These are phyloP conservation scores for Drosophila melanosoma DNA, from an alignment of 2,888 invertebrate genomes.

Conservation along the genomic window DNA sequence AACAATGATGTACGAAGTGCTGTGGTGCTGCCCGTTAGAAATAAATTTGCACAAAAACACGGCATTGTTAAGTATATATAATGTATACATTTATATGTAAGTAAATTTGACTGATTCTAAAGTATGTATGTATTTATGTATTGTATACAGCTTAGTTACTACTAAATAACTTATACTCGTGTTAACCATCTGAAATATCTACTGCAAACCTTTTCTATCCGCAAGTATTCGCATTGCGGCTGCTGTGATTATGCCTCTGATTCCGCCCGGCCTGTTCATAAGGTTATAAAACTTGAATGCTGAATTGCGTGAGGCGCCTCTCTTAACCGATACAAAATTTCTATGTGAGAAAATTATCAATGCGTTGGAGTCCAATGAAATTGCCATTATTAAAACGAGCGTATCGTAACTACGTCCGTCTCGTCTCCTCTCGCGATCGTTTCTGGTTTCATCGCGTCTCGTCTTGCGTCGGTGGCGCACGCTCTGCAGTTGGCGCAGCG, in stretches of 20 bases:
- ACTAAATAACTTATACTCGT: not conserved
- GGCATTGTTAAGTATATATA: conserved; percentile 9
- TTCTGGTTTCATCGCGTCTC: not conserved
- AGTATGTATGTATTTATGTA: not conserved
- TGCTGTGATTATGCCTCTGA: conserved; percentile 23
- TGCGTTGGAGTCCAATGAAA: conserved; percentile 82
- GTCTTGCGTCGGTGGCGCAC: conserved; percentile 33
- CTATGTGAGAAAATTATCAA: conserved; percentile 83
- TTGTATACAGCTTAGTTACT: not conserved
- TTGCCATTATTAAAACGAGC: conserved; percentile 75
- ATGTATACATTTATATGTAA: conserved; percentile 7
- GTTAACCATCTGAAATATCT: not conserved
- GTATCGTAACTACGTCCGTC: conserved; percentile 56
- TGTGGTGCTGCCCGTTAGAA: conserved; percentile 33
- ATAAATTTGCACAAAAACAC: conserved; percentile 31
- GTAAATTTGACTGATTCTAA: not conserved
- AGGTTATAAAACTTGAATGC: conserved; percentile 79
- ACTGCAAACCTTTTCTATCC: conserved; percentile 19
- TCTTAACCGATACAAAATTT: conserved; percentile 71
- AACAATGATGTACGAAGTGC: conserved; percentile 8
- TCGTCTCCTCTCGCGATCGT: conserved; percentile 4
- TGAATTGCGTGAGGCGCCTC: conserved; percentile 83
- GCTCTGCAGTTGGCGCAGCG: conserved; percentile 23
- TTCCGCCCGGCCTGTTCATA: conserved; percentile 61
- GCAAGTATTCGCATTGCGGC: conserved; percentile 4